Evolutionary conservation across 2,797 vertebrate genomes (phyloP), one percentile per base, ranked within the genome.

Genomic region (Coregonus sp.): DNA sequence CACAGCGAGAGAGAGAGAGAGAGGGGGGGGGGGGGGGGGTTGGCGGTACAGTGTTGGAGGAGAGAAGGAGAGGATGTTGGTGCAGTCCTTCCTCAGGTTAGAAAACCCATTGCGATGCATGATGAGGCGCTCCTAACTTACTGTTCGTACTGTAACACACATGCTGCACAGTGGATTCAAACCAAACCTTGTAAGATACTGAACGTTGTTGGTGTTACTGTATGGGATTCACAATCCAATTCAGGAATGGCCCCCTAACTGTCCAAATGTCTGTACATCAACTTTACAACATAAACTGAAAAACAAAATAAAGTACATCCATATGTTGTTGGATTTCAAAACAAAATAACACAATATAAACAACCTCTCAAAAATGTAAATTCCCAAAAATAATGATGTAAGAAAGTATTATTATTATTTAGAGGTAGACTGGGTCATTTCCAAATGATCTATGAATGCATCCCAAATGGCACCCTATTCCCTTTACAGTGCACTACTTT

Each of bases 41-140:
- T 25, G 25, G 81, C 78, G 75, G 81, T 78, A 82, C 67, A 67
- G 37, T 84, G 85, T 84, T 56, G 79, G 12, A 70, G 31, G 78
- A 82, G 72, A 76, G 70, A 66, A 79, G 73, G 73, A 81, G 75
- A 85, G 81, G 78, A 31, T 72, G 82, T 69, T 82, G 50, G 71
- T 77, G 84, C 73, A 84, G 47, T 73, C 77, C 73, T 81, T 85
- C 76, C 83, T 86, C 75, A 59, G 75, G 67, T 59, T 78, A 80
- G 50, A 76, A 63, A 79, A 80, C 70, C 82, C 50, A 80, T 31
- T 83, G 72, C 66, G 69, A 86, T 83, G 74, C 67, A 78, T 81
- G 79, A n/a, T 59, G 50, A 72, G 70, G 50, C 52, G 74, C 72
- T 76, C 18, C 63, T 56, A 87, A n/a, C 11, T 51, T 14, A 40